These are phyloP conservation scores for Archilochus colubris DNA, from an alignment of 2,113 vertebrate species.

Conservation along the genomic window DNA sequence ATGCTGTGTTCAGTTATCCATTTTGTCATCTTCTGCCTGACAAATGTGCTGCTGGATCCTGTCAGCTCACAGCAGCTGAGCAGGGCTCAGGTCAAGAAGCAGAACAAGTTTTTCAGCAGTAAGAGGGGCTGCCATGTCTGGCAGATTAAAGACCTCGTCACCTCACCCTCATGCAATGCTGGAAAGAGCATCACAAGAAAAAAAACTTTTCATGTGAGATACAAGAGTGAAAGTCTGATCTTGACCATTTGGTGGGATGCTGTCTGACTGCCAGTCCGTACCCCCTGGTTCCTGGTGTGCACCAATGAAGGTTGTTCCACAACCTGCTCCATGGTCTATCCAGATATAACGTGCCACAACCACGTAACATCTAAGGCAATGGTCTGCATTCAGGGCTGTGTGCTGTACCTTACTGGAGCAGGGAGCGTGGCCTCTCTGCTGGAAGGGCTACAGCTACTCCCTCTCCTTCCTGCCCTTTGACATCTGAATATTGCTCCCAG, in stretches of 20 bases:
- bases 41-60: not conserved
- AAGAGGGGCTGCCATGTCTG: not conserved
- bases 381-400: no score
- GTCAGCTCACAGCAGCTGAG: not conserved
- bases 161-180: not conserved
- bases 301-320: not conserved
- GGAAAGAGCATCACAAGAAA: not conserved
- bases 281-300: fast-evolving
- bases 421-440: no score
- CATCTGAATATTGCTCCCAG: not conserved
- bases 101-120: not conserved
- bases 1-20: not conserved
- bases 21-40: not conserved
- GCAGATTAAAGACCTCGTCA: not conserved
- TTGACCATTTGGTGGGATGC: not conserved
- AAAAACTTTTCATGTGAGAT: not conserved
- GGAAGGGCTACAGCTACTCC: not conserved
- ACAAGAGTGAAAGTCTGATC: not conserved
- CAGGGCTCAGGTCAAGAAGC: not conserved
- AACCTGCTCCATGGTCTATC: not conserved
- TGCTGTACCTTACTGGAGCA: not conserved
- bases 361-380: not conserved
- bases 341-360: not conserved
- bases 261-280: not conserved
- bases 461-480: not conserved